Percentiles rank a stretch among this genome's conserved stretches.
Evolutionary conservation across 2,113 vertebrate genomes (phyloP).

Genomic region (Sceloporus undulatus): DNA sequence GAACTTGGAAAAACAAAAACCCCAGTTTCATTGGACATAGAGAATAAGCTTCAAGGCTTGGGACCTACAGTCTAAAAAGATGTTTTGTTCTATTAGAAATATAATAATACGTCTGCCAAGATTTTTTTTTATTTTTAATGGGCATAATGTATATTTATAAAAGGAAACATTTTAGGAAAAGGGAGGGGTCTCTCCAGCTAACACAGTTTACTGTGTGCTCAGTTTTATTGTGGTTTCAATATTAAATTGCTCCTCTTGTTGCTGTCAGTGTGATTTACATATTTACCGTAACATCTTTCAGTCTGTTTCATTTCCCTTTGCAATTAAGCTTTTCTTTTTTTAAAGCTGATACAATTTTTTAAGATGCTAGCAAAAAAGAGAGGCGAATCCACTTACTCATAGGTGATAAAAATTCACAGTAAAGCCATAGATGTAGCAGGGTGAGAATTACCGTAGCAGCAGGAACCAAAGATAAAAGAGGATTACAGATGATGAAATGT

Average conservation of each 20-base stretch:
- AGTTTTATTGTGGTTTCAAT: constrained; percentile 18
- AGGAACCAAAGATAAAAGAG: constrained; percentile 82
- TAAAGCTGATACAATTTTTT: constrained; percentile 45
- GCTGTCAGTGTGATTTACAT: constrained; percentile 42
- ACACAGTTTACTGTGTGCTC: not conserved
- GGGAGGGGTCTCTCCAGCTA: not conserved
- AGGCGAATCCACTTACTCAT: constrained; percentile 52
- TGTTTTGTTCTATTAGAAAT: not conserved
- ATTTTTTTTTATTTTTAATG: not conserved
- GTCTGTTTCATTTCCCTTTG: constrained; percentile 52
- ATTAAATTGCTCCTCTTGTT: not conserved
- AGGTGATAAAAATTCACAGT: constrained; percentile 81
- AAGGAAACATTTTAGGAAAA: not conserved
- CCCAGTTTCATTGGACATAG: not conserved
- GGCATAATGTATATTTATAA: not conserved
- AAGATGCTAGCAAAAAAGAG: constrained; percentile 29
- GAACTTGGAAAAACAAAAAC: not conserved
- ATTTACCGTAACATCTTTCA: constrained; percentile 32
- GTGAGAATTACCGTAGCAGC: constrained; percentile 80
- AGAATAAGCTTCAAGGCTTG: not conserved
- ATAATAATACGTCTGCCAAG: not conserved
- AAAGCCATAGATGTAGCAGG: constrained; percentile 77
- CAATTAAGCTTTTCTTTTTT: constrained; percentile 62
- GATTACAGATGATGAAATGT: constrained; percentile 78
- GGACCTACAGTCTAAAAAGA: not conserved